Percentiles rank a stretch among this genome's conserved stretches.
Conservation (phyloP, 1,140 invertebrate genomes). For the Lycorma delicatula region DNA sequence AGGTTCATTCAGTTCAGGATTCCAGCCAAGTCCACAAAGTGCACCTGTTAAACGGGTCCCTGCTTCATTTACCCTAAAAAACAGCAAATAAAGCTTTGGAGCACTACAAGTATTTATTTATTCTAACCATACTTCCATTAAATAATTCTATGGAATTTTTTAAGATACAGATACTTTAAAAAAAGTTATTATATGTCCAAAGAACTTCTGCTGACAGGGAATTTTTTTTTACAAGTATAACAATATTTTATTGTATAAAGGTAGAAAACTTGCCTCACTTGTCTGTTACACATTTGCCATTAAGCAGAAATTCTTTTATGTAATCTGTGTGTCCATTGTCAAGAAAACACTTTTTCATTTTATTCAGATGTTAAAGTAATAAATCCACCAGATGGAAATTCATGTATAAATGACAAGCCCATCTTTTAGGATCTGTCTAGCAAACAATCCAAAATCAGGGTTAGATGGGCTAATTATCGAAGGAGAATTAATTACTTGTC, state of each 20-base stretch:
- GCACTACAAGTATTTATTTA: neutral
- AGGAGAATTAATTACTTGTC: no score
- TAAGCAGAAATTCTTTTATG: no score
- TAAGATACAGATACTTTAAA: neutral
- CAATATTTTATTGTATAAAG: neutral
- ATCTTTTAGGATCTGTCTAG: no score
- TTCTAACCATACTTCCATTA: neutral
- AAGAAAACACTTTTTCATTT: no score
- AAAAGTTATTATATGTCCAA: neutral
- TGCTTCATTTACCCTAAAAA: constrained; percentile 41
- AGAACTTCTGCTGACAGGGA: neutral
- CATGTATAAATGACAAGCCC: no score
- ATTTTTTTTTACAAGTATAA: neutral
- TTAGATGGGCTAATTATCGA: no score
- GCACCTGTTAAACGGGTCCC: constrained; percentile 58
- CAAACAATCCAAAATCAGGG: no score
- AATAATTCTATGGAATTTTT: neutral
- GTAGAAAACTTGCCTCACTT: no score
- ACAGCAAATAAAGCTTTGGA: neutral
- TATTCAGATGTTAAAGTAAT: no score
- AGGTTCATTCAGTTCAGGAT: constrained; percentile 41
- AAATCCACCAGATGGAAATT: no score
- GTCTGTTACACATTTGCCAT: no score
- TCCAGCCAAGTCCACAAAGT: constrained; percentile 71
- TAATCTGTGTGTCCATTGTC: no score